Conservation (phyloP, 2,113 vertebrate genomes). For the Dasyurus viverrinus region DNA sequence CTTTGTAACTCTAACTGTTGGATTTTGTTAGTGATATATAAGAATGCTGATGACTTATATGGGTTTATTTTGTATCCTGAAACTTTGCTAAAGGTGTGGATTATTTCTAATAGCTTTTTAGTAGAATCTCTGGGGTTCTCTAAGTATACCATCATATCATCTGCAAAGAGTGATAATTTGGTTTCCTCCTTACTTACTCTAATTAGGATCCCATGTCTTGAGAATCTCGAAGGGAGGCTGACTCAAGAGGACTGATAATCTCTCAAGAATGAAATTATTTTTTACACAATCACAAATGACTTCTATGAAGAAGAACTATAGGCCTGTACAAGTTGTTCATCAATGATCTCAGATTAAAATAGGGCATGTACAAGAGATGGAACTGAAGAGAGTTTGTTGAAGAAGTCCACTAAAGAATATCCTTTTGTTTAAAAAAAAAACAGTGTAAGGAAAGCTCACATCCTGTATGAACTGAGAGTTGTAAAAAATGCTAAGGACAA, state of each 20-base stretch:
- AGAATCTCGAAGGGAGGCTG: not conserved
- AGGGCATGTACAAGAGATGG: not conserved
- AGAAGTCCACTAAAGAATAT: not conserved
- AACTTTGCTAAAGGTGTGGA: too few species aligned
- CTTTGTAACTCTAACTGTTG: too few species aligned
- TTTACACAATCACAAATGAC: not conserved
- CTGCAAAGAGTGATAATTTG: too few species aligned
- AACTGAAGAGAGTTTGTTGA: not conserved
- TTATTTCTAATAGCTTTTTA: too few species aligned
- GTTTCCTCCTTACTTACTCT: too few species aligned
- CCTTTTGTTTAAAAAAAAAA: not conserved
- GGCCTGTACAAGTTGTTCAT: not conserved
- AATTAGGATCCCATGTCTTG: not conserved
- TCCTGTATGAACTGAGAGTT: not conserved
- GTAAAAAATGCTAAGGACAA: not conserved
- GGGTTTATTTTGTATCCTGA: too few species aligned
- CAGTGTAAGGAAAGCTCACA: not conserved
- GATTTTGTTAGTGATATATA: too few species aligned
- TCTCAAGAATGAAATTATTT: not conserved
- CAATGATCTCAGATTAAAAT: not conserved
- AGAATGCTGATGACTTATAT: too few species aligned
- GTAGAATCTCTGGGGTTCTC: too few species aligned
- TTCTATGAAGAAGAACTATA: not conserved
- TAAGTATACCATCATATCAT: too few species aligned
- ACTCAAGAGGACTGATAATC: not conserved